Evolutionary conservation across 2,113 vertebrate species (phyloP), one percentile per base, ranked within the genome.

Genomic region (Antigone vipio): DNA sequence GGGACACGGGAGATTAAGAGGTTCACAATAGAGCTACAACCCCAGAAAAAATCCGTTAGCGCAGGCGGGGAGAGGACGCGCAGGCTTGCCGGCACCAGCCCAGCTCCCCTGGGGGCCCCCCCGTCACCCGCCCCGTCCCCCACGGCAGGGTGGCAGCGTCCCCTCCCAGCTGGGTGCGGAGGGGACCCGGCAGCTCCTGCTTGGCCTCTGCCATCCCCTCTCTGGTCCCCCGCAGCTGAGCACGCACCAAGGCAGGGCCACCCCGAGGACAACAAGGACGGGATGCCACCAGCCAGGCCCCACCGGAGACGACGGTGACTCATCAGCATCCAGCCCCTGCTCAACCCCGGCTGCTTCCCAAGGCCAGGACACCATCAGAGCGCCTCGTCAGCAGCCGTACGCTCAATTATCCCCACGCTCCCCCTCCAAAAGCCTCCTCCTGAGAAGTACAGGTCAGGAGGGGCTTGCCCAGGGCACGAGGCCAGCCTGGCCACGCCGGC

Each of bases 41-140:
- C 95, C 84, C 73, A 92, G 75, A 93, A 92, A 93, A 72, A 96
- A 96, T 96, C 62, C 29, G 15, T 96, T 83, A 91, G 75, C 11
- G 14, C 81, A 62, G 19, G 85, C 45, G 3, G 52, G 88, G 92
- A 34, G 9, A 74, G 75, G 44, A 40, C 0, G 2, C 7, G 8
- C 42, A 82, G 69, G 59, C 67, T 86, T 15, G 1, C 3, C 9
- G 7, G 63, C 66, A 73, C 50, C 40, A 34, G 47, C 69, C 30
- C 32, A 14, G 49, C 72, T 35, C 50, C 67, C 4, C 5, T 1
- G 14, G 40, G 40, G 34, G 14, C 11, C 47, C 49, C n/a, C 49
- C n/a, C 15, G 42, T 52, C 79, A 55, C 87, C 76, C 47, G 0
- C 26, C 20, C 59, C 9, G 40, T 35, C 24, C 38, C 55, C 34